These are phyloP conservation scores for Popillia japonica DNA, from an alignment of 1,140 invertebrate species.

Conservation along the genomic window DNA sequence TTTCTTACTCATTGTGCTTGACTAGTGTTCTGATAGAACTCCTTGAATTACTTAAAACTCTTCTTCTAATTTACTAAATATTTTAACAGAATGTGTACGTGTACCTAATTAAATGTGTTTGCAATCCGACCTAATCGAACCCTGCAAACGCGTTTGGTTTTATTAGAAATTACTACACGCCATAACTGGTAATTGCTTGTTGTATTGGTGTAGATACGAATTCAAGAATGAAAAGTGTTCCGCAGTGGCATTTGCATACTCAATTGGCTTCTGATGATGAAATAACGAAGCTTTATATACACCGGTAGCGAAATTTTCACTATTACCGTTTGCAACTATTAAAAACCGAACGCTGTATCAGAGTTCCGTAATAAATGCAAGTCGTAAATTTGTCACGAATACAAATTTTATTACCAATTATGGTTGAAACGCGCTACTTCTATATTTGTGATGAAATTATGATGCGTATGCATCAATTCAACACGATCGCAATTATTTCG, in stretches of 20 bases:
- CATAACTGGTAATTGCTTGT: background rate
- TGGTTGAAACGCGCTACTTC: background rate
- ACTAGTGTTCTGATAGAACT: no score
- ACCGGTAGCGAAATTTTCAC: background rate
- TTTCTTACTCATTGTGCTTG: no score
- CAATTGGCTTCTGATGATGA: constrained; percentile 14
- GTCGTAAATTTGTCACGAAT: background rate
- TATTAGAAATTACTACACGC: background rate
- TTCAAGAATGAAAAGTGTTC: background rate
- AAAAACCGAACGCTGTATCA: background rate
- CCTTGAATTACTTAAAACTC: no score
- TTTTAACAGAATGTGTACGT: no score
- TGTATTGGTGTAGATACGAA: background rate
- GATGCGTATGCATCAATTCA: constrained; percentile 13
- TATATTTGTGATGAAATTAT: background rate
- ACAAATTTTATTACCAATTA: constrained; percentile 12
- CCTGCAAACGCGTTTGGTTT: background rate
- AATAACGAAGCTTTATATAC: background rate
- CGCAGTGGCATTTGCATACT: background rate
- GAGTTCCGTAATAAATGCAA: background rate
- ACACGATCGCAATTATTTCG: background rate
- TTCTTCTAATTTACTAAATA: no score
- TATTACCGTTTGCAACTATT: background rate
- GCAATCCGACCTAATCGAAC: background rate
- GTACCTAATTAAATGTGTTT: no score